Base-by-base conservation (phyloP, 2,113 vertebrate genomes). In the Scophthalmus maximus region DNA sequence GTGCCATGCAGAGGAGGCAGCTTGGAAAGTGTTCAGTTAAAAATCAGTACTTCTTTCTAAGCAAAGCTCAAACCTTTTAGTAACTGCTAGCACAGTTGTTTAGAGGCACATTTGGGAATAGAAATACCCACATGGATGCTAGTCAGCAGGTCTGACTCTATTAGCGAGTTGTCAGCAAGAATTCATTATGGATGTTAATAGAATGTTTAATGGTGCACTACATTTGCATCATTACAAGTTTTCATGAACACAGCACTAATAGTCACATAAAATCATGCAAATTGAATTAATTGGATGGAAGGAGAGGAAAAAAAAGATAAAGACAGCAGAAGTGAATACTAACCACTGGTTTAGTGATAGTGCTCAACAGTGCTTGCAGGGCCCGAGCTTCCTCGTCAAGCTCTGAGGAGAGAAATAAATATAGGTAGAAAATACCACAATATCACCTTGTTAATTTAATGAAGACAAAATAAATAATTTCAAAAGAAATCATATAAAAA, bases 341-440 rank as follows among this genome's bases (percentile, higher is more conserved):
- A 89, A 99, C 97, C 94, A 84, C 87, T 65, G 97, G 96, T 88
- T 95, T 96, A 87, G 78, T 85, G 90, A 98, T 93, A 83, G 89
- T 94, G 68, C 95, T 95, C 81, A 98, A 88, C 73, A 94, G 86
- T 27, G 92, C 94, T 86, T 95, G 94, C 74, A 98, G 86, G 83
- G 93, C 95, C 92, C 93, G 95, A 38, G 94, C 94, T 86, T 96
- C 95, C 90, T 95, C 95, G 88, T 97, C 94, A 83, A 97, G 94
- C 91, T 97, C 96, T 99, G 69, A 50, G 66, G 52, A 67, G 36
- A 79, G 11, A 78, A 63, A 87, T 9, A 20, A 7, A 17, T 1
- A 14, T 9, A 11, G 2, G 26, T 3, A 40, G 3, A 27, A 40
- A 38, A 32, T 12, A 9, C 1, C 14, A 30, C 5, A 0, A 2